Percentiles rank a stretch among this genome's conserved stretches.
phyloP scores from a whole-genome alignment of 1,140 invertebrate species.

The Papilio xuthus region DNA sequence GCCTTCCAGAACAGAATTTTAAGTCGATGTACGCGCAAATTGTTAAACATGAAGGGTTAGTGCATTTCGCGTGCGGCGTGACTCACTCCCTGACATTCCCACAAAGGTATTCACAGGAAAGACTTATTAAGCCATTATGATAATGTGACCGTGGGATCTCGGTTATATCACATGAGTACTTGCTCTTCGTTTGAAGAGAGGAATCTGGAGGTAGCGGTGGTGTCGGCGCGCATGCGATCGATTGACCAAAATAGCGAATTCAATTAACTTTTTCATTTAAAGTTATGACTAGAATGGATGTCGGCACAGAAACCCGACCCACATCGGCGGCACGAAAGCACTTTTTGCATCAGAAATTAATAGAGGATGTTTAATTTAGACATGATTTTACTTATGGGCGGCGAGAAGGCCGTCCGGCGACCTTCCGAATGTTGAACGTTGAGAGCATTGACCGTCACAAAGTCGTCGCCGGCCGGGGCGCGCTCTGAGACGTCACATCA shows the following conservation, averaged over 20 bases:
- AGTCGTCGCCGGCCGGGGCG: slow-evolving; percentile 38
- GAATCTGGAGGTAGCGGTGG: slow-evolving; percentile 29
- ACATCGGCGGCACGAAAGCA: slow-evolving; percentile 75
- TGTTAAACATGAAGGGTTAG: slow-evolving; percentile 65
- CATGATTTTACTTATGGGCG: slow-evolving; percentile 60
- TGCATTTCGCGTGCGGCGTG: slow-evolving; percentile 60
- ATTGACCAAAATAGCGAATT: slow-evolving; percentile 47
- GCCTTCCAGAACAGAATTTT: slow-evolving; percentile 25
- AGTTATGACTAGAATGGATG: slow-evolving; percentile 64
- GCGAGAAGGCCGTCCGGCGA: slow-evolving; percentile 77
- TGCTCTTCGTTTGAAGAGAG: slow-evolving; percentile 38
- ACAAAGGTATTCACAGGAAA: slow-evolving; percentile 73
- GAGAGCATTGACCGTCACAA: slow-evolving; percentile 64
- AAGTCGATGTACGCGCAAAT: slow-evolving; percentile 47
- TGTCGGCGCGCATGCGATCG: slow-evolving; percentile 28
- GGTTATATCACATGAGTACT: slow-evolving; percentile 50
- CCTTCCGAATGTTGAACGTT: slow-evolving; percentile 70
- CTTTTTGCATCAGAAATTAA: slow-evolving; percentile 71
- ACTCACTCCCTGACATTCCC: slow-evolving; percentile 72
- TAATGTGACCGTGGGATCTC: slow-evolving; percentile 69
- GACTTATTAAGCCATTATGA: slow-evolving; percentile 71
- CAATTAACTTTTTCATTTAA: slow-evolving; percentile 69
- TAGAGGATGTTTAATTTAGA: slow-evolving; percentile 63
- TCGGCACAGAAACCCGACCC: slow-evolving; percentile 76
- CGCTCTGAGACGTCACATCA: slow-evolving; percentile 3